Evolutionary conservation across 2,113 vertebrate species (phyloP).

Genomic region (Tapirus terrestris): DNA sequence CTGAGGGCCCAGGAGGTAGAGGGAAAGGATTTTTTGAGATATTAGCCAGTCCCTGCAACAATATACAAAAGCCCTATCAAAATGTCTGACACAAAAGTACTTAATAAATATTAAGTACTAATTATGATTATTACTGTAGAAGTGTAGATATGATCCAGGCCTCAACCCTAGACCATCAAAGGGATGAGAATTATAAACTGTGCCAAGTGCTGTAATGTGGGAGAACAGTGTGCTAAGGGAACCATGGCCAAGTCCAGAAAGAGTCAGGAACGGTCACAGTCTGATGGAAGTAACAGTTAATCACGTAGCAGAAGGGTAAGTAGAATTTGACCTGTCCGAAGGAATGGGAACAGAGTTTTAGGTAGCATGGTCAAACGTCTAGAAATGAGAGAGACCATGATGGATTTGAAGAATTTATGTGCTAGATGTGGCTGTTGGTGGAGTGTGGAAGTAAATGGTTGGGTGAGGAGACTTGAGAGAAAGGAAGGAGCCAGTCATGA

Average conservation of each 20-base stretch:
- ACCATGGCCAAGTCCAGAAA: background rate
- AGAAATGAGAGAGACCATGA: background rate
- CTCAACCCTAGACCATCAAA: background rate
- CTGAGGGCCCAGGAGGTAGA: background rate
- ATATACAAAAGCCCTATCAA: background rate
- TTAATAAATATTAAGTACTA: background rate
- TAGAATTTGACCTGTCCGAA: background rate
- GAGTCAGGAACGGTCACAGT: background rate
- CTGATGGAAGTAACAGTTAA: background rate
- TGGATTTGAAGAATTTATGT: background rate
- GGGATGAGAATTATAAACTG: background rate
- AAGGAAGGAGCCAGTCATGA: background rate
- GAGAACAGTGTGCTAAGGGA: background rate
- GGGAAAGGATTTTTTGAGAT: background rate
- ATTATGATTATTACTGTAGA: background rate
- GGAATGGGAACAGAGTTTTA: background rate
- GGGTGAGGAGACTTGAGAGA: background rate
- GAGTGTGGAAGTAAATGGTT: background rate
- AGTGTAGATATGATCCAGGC: background rate
- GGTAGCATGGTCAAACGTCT: background rate
- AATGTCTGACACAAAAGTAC: background rate
- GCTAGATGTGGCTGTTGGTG: background rate
- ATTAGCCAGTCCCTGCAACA: background rate
- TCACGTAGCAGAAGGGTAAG: background rate
- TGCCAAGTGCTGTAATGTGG: background rate